Evolutionary conservation across 64 coral and sea anemone species (phyloP).

Genomic region (Pachyseris speciosa): DNA sequence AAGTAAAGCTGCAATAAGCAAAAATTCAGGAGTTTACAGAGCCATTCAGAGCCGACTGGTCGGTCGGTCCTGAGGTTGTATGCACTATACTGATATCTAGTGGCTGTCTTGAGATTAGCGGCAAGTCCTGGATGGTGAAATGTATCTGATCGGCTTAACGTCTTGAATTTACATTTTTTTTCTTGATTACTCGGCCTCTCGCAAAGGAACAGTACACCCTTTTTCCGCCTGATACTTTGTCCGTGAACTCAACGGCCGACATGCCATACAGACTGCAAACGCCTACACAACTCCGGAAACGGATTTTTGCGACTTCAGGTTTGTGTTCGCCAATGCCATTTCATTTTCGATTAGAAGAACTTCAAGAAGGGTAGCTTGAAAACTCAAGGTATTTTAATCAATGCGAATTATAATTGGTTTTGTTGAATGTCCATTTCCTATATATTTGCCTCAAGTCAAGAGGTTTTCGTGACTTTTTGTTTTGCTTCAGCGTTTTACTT

Average conservation of each 20-base stretch:
- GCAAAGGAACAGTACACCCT: neutral
- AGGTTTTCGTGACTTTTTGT: neutral
- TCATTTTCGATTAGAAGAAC: too few species aligned
- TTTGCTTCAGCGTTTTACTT: neutral
- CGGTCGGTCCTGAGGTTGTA: neutral
- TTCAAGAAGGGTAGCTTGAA: too few species aligned
- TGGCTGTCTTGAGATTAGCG: neutral
- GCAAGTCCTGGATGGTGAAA: neutral
- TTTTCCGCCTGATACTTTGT: neutral
- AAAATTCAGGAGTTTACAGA: too few species aligned
- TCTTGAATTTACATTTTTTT: neutral
- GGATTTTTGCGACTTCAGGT: too few species aligned
- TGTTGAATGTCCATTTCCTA: constrained; percentile 1
- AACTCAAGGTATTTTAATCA: too few species aligned
- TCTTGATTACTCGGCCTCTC: neutral
- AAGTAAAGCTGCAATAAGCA: too few species aligned
- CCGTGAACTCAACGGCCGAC: neutral
- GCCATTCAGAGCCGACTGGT: neutral
- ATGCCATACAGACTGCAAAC: too few species aligned
- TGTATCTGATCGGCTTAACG: constrained; percentile 13
- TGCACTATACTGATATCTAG: neutral
- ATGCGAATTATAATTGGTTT: neutral
- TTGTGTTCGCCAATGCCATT: too few species aligned
- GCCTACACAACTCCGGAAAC: too few species aligned
- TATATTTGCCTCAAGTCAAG: neutral